phyloP scores from a whole-genome alignment of 1,140 invertebrate species.

The Drosophila persimilis region DNA sequence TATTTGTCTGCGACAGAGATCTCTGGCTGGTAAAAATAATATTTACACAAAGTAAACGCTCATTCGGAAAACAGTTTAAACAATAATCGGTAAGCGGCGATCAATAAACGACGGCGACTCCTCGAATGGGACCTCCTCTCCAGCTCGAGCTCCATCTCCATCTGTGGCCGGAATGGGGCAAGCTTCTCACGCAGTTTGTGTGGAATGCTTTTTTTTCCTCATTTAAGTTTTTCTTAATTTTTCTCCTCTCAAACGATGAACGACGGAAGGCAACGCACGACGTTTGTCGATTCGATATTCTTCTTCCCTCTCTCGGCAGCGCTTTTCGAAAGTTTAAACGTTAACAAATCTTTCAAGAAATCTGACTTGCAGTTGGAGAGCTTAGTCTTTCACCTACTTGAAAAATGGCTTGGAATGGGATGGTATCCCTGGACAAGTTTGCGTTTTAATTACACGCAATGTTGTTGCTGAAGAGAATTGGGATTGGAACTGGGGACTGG shows the following conservation, averaged over 20 bases:
- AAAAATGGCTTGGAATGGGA: conserved; percentile 1
- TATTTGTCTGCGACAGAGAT: conserved; percentile 73
- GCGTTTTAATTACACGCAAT: conserved; percentile 80
- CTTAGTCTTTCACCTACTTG: conserved; percentile 71
- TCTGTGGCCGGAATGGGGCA: neutral
- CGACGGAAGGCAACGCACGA: conserved; percentile 31
- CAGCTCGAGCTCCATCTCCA: neutral
- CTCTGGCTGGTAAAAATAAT: conserved; percentile 76
- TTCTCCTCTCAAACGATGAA: conserved; percentile 30
- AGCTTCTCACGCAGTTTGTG: conserved; percentile 78
- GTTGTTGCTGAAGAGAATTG: conserved; percentile 19
- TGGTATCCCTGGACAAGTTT: conserved; percentile 49
- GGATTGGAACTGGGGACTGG: neutral
- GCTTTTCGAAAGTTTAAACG: conserved; percentile 73
- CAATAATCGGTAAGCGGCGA: conserved; percentile 77
- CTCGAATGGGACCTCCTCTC: too few relatives aligned
- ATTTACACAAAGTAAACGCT: conserved; percentile 79
- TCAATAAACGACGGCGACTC: conserved; percentile 57
- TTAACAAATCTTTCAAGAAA: conserved; percentile 78
- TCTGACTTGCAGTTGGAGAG: conserved; percentile 42
- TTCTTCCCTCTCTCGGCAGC: conserved; percentile 52
- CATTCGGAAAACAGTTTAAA: conserved; percentile 80
- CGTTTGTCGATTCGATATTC: conserved; percentile 59
- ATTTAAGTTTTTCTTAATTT: conserved; percentile 80
- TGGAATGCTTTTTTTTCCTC: conserved; percentile 59